Evolutionary conservation across 2,797 vertebrate genomes (phyloP).

Genomic region (Ispidina lecontei): DNA sequence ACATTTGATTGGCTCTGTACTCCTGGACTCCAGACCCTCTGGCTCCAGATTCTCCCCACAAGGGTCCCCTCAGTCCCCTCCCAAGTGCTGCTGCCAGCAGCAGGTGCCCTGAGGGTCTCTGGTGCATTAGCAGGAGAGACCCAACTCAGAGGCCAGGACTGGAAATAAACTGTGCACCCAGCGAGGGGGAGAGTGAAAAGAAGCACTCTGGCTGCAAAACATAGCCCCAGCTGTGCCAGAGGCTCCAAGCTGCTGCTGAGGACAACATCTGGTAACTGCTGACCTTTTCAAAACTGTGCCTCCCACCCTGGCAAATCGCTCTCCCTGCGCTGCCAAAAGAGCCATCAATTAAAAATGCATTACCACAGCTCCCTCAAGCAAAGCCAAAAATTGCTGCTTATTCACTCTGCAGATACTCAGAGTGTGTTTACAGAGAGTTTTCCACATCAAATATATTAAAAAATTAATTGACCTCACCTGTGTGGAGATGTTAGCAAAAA

Average conservation of each 20-base stretch:
- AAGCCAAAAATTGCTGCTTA: not conserved
- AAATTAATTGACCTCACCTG: slow-evolving; percentile 9
- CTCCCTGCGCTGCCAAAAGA: not conserved
- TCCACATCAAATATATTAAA: slow-evolving; percentile 1
- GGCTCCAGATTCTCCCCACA: not conserved
- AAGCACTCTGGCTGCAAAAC: too few species aligned
- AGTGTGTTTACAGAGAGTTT: not conserved
- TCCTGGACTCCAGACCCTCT: not conserved
- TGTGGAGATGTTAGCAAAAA: not conserved
- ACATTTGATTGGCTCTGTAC: not conserved
- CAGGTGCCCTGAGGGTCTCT: not conserved
- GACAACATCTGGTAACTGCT: not conserved
- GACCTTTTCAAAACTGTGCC: not conserved
- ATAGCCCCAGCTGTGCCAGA: not conserved
- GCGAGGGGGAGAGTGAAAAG: not conserved
- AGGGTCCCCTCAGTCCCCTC: not conserved
- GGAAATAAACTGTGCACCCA: fast-evolving
- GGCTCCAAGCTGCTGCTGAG: not conserved
- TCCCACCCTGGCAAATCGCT: not conserved
- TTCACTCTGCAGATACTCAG: not conserved
- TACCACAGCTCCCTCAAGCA: not conserved
- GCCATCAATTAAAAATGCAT: slow-evolving; percentile 2
- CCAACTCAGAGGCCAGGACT: not conserved
- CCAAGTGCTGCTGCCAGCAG: not conserved
- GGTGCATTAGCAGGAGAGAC: fast-evolving